Base-by-base conservation (phyloP, 2,888 invertebrate species). In the Sinodicranocentrus sp. region DNA sequence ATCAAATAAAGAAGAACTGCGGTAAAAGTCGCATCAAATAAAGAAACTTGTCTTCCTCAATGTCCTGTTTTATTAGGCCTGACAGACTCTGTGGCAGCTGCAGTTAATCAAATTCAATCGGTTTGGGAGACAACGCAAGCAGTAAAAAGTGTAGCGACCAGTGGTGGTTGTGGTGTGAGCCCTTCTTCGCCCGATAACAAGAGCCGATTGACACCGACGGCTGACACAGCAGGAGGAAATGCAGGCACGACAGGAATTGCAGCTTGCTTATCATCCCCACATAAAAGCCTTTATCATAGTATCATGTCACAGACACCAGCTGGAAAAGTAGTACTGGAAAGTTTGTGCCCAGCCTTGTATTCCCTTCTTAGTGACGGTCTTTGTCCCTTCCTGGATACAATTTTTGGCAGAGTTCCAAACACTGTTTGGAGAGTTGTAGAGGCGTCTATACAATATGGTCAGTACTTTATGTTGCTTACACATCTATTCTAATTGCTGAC, bases 391-490 rank as follows among this genome's bases (percentile, higher is more conserved):
- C 92, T 96, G 72, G 94, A 95, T 90, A 96, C 96, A 3, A 94
- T 96, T 48, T 97, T 97, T 90, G 97, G 97, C 54, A 94, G 95
- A 19, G 95, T 96, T 71, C 93, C 94, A 88, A 96, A 97, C 90
- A 95, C 95, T 6, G 95, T 96, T 70, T 97, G 97, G 97, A 95
- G 95, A 91, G 95, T 97, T 87, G 95, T 96, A 3, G 96, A 97
- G 91, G 95, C 95, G 43, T 95, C 96, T 8, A 95, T 96, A 15
- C 95, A 96, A 90, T 95, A 95, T 92, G 97, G 94, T 92, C 90
- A 88, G 89, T 85, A 43, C 5, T n/a, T n/a, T n/a, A n/a, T n/a
- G n/a, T n/a, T n/a, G n/a, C n/a, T n/a, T n/a, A n/a, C n/a, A n/a
- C n/a, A n/a, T n/a, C n/a, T n/a, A n/a, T n/a, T 57, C 5, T 75